Evolutionary conservation across 2,888 invertebrate species (phyloP).

Genomic region (Mesopsocus fuscifrons): DNA sequence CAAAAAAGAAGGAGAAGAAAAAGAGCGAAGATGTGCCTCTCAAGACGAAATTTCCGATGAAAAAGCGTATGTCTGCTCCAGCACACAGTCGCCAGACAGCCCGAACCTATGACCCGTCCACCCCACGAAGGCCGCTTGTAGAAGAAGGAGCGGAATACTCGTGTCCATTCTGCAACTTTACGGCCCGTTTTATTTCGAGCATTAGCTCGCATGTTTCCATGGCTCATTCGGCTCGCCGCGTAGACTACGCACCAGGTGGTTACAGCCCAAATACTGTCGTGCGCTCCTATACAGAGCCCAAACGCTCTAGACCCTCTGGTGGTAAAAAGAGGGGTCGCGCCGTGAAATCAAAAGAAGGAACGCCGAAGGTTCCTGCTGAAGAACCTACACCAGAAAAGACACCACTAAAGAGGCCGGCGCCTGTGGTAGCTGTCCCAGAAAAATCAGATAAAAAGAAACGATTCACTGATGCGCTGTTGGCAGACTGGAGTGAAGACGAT

Average conservation of each 20-base stretch:
- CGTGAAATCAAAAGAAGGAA: not conserved
- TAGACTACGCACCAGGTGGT: conserved; percentile 21
- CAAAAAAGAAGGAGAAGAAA: conserved; percentile 25
- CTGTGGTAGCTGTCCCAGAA: conserved; percentile 18
- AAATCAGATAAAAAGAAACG: conserved; percentile 31
- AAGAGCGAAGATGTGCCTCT: conserved; percentile 20
- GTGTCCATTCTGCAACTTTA: conserved; percentile 44
- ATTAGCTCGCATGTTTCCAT: conserved; percentile 37
- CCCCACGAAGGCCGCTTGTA: conserved; percentile 22
- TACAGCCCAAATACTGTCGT: conserved; percentile 15
- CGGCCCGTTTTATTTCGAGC: conserved; percentile 48
- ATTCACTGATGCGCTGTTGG: conserved; percentile 46
- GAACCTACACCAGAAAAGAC: conserved; percentile 18
- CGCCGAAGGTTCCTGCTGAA: conserved; percentile 10
- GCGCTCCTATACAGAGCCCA: not conserved
- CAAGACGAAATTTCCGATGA: conserved; percentile 11
- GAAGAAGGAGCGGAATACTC: conserved; percentile 26
- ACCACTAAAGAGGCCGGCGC: conserved; percentile 12
- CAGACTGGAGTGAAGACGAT: conserved; percentile 57
- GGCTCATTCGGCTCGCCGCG: conserved; percentile 24
- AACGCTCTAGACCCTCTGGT: not conserved
- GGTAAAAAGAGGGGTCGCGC: conserved; percentile 10
- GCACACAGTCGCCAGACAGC: conserved; percentile 35
- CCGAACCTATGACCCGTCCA: conserved; percentile 37
- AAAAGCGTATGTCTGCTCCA: conserved; percentile 11